Conservation (phyloP, 2,113 vertebrate genomes). For the Spilogale gracilis region DNA sequence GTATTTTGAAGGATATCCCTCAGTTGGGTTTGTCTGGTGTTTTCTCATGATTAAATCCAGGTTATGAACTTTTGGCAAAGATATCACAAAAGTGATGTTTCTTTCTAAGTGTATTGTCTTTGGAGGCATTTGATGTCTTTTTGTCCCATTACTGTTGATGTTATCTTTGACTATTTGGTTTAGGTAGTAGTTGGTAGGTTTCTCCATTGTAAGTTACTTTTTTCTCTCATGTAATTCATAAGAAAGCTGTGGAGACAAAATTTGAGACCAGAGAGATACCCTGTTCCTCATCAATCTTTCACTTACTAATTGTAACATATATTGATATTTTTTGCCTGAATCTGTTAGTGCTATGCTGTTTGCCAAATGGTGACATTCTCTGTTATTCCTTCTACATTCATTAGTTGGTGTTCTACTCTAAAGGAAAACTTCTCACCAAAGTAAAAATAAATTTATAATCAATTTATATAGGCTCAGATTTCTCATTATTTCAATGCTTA, state of each 20-base stretch:
- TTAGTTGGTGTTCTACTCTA: neutral
- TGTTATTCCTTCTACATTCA: neutral
- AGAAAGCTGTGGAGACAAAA: neutral
- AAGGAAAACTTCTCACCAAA: neutral
- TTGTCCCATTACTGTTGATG: neutral
- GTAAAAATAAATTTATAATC: slow-evolving; percentile 9
- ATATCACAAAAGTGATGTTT: neutral
- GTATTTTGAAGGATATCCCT: slow-evolving; percentile 6
- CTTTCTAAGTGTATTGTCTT: neutral
- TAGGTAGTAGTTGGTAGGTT: neutral
- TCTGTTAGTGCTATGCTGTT: neutral
- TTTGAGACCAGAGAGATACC: neutral
- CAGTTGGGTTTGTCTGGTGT: neutral
- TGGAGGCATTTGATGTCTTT: neutral
- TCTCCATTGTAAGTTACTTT: neutral
- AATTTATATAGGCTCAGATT: neutral
- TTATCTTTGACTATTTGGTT: neutral
- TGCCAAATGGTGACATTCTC: neutral
- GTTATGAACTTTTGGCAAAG: slow-evolving; percentile 7
- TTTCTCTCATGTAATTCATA: neutral
- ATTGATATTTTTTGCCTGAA: neutral
- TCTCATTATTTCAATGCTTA: slow-evolving; percentile 16
- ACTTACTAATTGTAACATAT: neutral
- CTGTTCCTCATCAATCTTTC: neutral
- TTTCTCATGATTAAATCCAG: slow-evolving; percentile 4